phyloP scores from a whole-genome alignment of 2,797 vertebrate species.

The Halcyon badia region DNA sequence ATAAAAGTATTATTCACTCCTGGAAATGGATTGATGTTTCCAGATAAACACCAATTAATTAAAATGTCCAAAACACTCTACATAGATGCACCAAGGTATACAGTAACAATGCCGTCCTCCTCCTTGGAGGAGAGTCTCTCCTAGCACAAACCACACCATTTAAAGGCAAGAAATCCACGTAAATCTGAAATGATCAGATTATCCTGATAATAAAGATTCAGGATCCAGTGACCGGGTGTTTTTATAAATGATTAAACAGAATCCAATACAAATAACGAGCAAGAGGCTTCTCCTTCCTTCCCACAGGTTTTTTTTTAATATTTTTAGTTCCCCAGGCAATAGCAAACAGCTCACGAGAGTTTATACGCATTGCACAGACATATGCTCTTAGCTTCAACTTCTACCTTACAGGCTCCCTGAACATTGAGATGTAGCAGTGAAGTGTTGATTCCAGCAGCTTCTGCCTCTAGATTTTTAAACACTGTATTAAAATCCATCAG shows the following conservation, averaged over 20 bases:
- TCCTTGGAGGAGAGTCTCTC: background rate
- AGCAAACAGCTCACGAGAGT: background rate
- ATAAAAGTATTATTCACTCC: background rate
- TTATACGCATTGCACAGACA: background rate
- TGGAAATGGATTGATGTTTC: background rate
- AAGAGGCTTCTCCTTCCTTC: background rate
- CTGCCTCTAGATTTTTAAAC: background rate
- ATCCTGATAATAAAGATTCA: background rate
- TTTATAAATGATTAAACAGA: background rate
- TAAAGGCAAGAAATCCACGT: background rate
- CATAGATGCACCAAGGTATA: background rate
- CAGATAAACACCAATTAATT: background rate
- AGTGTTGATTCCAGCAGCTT: background rate
- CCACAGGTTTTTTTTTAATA: rapidly evolving
- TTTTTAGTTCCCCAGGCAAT: background rate
- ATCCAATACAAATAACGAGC: background rate
- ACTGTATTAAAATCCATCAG: background rate
- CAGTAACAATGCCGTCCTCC: background rate
- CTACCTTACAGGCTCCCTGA: background rate
- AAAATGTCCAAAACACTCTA: background rate
- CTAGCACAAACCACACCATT: background rate
- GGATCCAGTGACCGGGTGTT: background rate
- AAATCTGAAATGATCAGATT: background rate
- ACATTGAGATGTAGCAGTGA: background rate
- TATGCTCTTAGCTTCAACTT: background rate